These are phyloP conservation scores for Bombus waltoni DNA, from an alignment of 1,140 invertebrate species.

Conservation along the genomic window DNA sequence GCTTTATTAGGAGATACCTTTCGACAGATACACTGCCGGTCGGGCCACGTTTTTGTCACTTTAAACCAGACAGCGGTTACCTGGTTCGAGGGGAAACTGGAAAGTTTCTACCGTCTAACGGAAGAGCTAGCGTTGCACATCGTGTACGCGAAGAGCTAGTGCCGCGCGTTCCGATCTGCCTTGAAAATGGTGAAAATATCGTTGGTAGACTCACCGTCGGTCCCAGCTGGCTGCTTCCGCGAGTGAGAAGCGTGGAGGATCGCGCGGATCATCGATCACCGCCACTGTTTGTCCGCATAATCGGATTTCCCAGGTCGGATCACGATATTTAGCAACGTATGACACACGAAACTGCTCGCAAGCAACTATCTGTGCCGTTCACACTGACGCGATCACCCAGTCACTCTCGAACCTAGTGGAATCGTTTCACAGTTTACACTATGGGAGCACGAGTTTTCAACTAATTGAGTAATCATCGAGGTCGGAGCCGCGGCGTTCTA, in stretches of 20 bases:
- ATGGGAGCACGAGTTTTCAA: conserved; percentile 51
- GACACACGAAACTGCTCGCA: conserved; percentile 24
- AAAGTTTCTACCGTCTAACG: conserved; percentile 15
- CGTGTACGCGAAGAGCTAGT: not conserved
- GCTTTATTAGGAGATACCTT: conserved; percentile 57
- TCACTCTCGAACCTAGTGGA: conserved; percentile 27
- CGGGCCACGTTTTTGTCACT: conserved; percentile 18
- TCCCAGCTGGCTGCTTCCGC: conserved; percentile 66
- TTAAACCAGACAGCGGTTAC: not conserved
- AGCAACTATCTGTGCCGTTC: conserved; percentile 3
- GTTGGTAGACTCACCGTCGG: conserved; percentile 60
- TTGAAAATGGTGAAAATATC: not conserved
- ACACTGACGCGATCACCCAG: conserved; percentile 51
- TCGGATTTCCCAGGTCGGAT: conserved; percentile 27
- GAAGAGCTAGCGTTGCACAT: not conserved
- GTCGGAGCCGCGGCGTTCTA: conserved; percentile 3
- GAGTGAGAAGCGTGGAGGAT: conserved; percentile 61
- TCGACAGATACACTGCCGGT: conserved; percentile 31
- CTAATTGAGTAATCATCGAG: conserved; percentile 65
- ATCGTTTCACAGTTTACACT: conserved; percentile 28
- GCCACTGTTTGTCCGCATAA: conserved; percentile 66
- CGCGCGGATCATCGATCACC: conserved; percentile 77
- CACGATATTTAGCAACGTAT: conserved; percentile 29
- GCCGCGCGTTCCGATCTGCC: too few relatives aligned
- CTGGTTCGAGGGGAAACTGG: not conserved